phyloP scores from a whole-genome alignment of 2,797 vertebrate species.

The Cryptoprocta ferox region DNA sequence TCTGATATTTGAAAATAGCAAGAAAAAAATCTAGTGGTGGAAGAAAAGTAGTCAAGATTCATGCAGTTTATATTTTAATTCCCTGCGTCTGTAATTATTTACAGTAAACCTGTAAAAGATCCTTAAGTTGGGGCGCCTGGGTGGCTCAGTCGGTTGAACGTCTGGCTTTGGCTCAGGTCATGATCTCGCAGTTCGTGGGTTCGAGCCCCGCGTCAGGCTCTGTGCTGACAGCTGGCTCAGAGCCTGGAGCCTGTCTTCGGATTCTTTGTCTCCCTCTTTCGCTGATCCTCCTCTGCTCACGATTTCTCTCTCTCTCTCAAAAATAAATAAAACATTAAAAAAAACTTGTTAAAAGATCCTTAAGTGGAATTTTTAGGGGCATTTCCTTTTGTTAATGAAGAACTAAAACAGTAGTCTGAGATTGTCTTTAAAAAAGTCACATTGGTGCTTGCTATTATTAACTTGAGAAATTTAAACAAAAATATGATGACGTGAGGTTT shows the following conservation, averaged over 20 bases:
- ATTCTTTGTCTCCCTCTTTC: no score
- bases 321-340: no score
- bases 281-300: no score
- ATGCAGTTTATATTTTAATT: not conserved
- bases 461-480: conserved; percentile 7
- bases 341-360: not conserved
- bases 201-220: no score
- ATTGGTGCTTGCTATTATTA: not conserved
- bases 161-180: no score
- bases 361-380: no score
- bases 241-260: no score
- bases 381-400: not conserved
- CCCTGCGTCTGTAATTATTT: not conserved
- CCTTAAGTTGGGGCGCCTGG: no score
- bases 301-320: no score
- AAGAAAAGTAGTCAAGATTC: not conserved
- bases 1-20: not conserved
- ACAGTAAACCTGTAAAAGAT: not conserved
- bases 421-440: not conserved
- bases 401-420: not conserved
- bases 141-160: no score
- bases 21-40: not conserved
- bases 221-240: no score
- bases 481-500: not conserved
- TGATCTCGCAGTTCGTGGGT: no score